Conservation (phyloP, 2,797 vertebrate genomes). For the Scyliorhinus canicula region DNA sequence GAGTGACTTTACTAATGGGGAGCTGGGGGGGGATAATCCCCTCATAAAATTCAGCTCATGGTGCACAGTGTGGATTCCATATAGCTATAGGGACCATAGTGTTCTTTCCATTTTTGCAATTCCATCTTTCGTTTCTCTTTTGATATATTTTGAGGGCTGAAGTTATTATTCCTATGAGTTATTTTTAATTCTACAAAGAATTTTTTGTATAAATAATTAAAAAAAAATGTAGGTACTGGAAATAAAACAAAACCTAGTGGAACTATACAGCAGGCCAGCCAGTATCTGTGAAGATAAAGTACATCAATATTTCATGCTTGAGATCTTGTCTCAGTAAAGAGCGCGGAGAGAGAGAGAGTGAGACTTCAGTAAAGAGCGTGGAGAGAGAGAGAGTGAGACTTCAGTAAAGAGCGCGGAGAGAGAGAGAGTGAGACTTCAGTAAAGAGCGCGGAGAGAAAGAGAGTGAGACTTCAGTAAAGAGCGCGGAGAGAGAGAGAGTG, state of each 20-base stretch:
- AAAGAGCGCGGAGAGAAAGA: no score
- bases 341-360: no score
- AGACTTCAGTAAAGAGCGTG: no score
- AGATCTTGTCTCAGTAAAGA: no score
- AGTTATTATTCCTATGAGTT: background rate
- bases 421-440: no score
- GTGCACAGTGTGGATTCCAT: background rate
- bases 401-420: no score
- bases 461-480: no score
- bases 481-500: no score
- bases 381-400: no score
- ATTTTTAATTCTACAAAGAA: background rate
- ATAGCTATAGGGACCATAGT: background rate
- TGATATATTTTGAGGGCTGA: background rate
- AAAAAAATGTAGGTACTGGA: background rate
- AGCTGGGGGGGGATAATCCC: no score
- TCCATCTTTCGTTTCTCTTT: background rate
- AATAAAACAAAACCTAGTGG: background rate
- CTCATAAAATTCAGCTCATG: background rate
- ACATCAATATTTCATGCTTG: background rate
- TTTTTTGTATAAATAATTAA: background rate
- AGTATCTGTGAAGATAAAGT: background rate
- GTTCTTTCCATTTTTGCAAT: background rate
- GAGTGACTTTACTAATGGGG: no score
- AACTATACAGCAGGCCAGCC: background rate